Evolutionary conservation across 2,113 vertebrate genomes (phyloP), one percentile per base, ranked within the genome.

Genomic region (Ictidomys tridecemlineatus): DNA sequence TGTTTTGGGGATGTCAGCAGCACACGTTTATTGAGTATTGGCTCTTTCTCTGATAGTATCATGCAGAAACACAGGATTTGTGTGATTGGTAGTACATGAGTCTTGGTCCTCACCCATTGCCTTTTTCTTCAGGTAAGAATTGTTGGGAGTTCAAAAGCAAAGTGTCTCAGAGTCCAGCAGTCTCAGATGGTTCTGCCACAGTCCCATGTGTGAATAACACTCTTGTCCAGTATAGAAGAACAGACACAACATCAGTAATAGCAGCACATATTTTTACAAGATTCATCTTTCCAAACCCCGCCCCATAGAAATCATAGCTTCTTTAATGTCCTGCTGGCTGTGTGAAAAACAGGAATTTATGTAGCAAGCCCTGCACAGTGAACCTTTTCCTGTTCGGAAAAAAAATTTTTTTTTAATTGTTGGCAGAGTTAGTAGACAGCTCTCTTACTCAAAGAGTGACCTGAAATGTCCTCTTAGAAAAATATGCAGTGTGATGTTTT

Each of bases 301-400:
- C 97, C 96, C 96, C 48, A 96, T 97, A 98, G 98, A 98, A 98
- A 98, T 98, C 98, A 97, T 97, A 94, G 96, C 98, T 98, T 96
- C 98, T 99, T 98, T 98, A 98, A 97, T 98, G 97, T 98, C 96
- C 97, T 97, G 97, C 97, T 98, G 98, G 97, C 97, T 98, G 74
- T 76, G 45, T 98, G 98, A 98, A 99, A 99, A 99, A 99, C 99
- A 99, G 99, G 99, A 99, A 99, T 99, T 99, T 98, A 98, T 99
- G 97, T 98, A 99, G 99, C 97, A 97, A 98, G 97, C 98, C 97
- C 97, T 97, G 98, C 97, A 98, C 97, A 96, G 39, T 98, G 98
- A 99, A 98, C 98, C 97, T 98, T 99, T 99, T 99, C 99, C 99
- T 99, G 99, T 99, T 98, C 93, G 98, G 98, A 98, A 98, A 97